phyloP scores from a whole-genome alignment of 2,797 vertebrate species.

The Tapirus indicus region DNA sequence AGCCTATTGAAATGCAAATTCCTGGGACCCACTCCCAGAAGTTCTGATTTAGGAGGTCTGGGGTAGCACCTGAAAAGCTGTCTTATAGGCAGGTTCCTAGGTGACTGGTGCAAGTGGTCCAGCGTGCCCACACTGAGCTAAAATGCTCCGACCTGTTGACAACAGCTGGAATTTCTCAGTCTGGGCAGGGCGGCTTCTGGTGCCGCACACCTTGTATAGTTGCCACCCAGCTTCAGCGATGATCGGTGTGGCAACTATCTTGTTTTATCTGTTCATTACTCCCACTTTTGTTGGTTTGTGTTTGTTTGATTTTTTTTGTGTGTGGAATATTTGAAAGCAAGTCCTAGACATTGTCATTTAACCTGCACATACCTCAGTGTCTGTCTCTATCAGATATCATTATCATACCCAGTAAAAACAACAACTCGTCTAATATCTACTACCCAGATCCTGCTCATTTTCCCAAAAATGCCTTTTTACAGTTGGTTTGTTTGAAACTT shows the following conservation, averaged over 20 bases:
- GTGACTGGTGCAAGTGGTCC: neutral
- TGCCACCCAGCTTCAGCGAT: neutral
- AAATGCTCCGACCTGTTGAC: neutral
- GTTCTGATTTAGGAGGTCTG: neutral
- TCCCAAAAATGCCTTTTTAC: neutral
- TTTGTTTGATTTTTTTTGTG: neutral
- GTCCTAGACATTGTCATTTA: neutral
- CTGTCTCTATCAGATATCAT: neutral
- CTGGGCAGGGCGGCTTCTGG: neutral
- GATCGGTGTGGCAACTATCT: neutral
- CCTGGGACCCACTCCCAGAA: neutral
- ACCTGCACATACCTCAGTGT: neutral
- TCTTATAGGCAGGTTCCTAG: neutral
- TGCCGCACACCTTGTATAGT: rapidly evolving
- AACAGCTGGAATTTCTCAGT: neutral
- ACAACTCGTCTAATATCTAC: neutral
- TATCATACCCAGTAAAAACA: neutral
- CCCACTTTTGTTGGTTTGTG: neutral
- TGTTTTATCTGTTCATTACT: neutral
- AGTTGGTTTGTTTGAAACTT: neutral
- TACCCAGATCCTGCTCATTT: neutral
- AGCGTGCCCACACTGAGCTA: neutral
- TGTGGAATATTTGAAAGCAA: neutral
- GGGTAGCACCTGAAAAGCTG: neutral
- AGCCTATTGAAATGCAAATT: neutral